These are phyloP conservation scores for Smutsia temminckii DNA, from an alignment of 2,797 vertebrate genomes.

Conservation along the genomic window DNA sequence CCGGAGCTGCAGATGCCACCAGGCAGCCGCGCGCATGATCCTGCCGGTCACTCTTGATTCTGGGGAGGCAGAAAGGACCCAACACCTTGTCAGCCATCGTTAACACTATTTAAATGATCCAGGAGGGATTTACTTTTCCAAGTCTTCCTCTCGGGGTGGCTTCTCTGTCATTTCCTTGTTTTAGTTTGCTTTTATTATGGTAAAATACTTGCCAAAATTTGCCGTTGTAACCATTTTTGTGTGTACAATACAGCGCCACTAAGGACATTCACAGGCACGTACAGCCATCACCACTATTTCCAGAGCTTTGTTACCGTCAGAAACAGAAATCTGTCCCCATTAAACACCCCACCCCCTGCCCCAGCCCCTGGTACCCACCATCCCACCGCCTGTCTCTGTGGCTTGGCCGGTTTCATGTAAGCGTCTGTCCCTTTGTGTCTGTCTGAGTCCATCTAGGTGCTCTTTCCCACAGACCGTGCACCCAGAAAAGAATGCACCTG, in stretches of 20 bases:
- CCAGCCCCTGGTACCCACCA: not conserved
- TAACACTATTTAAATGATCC: not conserved
- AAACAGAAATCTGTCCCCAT: accelerated
- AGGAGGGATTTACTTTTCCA: not conserved
- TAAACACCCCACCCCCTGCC: not conserved
- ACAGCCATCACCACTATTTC: not conserved
- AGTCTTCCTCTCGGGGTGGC: not conserved
- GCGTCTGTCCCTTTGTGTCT: not conserved
- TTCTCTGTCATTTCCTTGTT: not conserved
- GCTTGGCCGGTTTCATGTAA: not conserved
- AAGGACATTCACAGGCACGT: not conserved
- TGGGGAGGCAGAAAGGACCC: not conserved
- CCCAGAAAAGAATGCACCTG: too few relatives aligned
- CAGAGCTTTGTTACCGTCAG: not conserved
- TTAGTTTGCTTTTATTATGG: not conserved
- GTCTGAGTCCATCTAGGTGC: not conserved
- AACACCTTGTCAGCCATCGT: not conserved
- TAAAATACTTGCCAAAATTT: not conserved
- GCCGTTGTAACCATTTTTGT: not conserved
- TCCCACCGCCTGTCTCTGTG: accelerated
- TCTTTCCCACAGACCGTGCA: too few relatives aligned
- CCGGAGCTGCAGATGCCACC: not conserved
- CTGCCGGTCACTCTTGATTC: accelerated
- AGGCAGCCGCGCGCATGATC: accelerated
- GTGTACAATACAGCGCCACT: accelerated